Percentiles rank a stretch among this genome's conserved stretches.
These are phyloP conservation scores for Brachynemurus nebulosus DNA, from an alignment of 2,888 invertebrate genomes.

Conservation along the genomic window DNA sequence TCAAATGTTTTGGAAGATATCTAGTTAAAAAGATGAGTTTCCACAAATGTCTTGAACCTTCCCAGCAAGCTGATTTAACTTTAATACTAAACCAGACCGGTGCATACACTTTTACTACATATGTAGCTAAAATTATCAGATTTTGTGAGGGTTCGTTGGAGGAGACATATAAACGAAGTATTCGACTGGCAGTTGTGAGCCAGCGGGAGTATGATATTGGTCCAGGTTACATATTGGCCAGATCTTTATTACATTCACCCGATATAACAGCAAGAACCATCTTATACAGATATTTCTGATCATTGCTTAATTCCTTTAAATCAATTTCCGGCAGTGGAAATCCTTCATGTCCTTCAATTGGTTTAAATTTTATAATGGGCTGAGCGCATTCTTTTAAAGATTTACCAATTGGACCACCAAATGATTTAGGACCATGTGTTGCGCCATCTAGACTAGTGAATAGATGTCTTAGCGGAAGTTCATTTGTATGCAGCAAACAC, in stretches of 20 bases:
- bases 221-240: constrained; percentile 15
- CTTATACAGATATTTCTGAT: constrained; percentile 17
- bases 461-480: constrained; percentile 10
- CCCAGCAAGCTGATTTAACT: constrained; percentile 3
- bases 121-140: constrained; percentile 11
- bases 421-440: neutral
- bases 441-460: neutral
- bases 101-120: constrained; percentile 17
- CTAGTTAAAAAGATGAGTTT: constrained; percentile 9
- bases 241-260: constrained; percentile 13
- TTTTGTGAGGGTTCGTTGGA: constrained; percentile 12
- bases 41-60: constrained; percentile 12
- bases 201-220: constrained; percentile 16
- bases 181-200: constrained; percentile 19
- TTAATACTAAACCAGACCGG: constrained; percentile 18
- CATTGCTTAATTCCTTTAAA: constrained; percentile 14
- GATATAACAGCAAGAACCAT: constrained; percentile 11
- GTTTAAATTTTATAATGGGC: constrained; percentile 13
- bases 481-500: constrained; percentile 12
- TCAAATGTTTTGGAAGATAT: constrained; percentile 9
- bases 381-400: neutral
- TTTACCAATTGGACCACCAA: constrained; percentile 1
- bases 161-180: constrained; percentile 17
- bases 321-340: neutral
- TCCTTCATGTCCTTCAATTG: neutral